Base-by-base conservation (phyloP, 2,113 vertebrate genomes). In the Peromyscus californicus region DNA sequence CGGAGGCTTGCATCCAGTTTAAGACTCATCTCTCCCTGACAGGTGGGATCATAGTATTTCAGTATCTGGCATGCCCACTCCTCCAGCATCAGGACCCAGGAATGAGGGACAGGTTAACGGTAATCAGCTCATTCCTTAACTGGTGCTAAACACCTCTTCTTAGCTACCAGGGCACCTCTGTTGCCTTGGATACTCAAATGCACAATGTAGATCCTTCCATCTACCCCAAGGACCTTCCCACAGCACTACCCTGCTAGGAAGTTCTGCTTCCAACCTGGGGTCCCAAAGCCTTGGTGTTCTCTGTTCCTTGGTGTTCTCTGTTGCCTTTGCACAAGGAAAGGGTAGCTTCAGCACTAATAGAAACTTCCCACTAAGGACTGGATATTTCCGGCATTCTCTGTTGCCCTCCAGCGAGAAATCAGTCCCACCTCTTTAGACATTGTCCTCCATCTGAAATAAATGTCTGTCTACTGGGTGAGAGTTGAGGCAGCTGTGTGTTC, bases 261-360 rank as follows among this genome's bases (percentile, higher is more conserved):
- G 16, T 42, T 72, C 33, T 10, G 29, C 3, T 15, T 74, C 19
- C 1, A 17, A 26, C 15, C 26, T 11, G 17, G 33, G 39, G 0
- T 21, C 33, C 17, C 48, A 63, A 1, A 36, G 24, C 4, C 31
- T 93, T 4, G 0, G 19, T 7, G 9, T 36, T 88, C 22, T 19
- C 29, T 19, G n/a, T 72, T 89, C 51, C 51, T 51, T 4, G 0
- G 19, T 4, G 8, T 36, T 84, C 22, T 19, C 29, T 21, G 31
- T 65, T 89, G 45, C 1, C 9, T 75, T 72, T 92, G 45, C 3
- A 74, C 45, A 86, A 17, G 7, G 12, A 39, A n/a, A 57, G 7
- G 7, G 1, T 0, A 0, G 4, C 48, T 74, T 82, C 4, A 4
- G 7, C 36, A 39, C 13, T 39, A 15, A 45, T 2, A 59, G 22